Conservation (phyloP, 2,888 invertebrate genomes). For the Tachystola acroxantha region DNA sequence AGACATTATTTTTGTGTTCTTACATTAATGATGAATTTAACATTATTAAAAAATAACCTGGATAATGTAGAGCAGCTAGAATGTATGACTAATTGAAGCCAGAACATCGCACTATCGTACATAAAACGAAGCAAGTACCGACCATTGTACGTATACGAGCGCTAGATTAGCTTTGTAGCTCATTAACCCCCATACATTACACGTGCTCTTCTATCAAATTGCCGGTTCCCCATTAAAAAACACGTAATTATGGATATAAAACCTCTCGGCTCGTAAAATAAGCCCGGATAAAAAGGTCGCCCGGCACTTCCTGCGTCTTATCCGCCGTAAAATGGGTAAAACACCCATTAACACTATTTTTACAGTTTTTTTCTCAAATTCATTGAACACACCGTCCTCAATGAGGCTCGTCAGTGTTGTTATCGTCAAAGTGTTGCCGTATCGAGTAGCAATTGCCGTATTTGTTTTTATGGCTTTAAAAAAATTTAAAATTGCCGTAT, state of each 20-base stretch:
- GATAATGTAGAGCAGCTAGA: too few species aligned
- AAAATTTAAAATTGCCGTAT: too few species aligned
- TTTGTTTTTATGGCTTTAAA: too few species aligned
- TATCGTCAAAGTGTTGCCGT: too few species aligned
- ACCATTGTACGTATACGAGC: too few species aligned
- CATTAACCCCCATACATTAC: conserved; percentile 23
- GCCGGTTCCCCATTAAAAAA: conserved; percentile 56
- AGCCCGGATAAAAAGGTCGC: conserved; percentile 66
- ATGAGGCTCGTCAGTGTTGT: conserved; percentile 45
- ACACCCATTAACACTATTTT: conserved; percentile 69
- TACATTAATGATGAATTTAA: too few species aligned
- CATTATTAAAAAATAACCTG: too few species aligned
- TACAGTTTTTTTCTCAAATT: conserved; percentile 49
- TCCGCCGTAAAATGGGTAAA: conserved; percentile 62
- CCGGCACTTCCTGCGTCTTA: conserved; percentile 64
- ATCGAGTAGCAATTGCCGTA: too few species aligned
- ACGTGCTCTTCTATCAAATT: conserved; percentile 45
- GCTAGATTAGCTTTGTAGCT: conserved; percentile 2
- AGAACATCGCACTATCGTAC: too few species aligned
- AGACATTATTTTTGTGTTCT: too few species aligned
- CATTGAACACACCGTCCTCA: conserved; percentile 72
- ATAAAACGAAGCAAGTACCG: too few species aligned
- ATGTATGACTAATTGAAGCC: too few species aligned
- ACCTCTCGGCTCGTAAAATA: conserved; percentile 68
- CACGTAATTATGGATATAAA: conserved; percentile 73